Evolutionary conservation across 2,888 invertebrate genomes (phyloP), one percentile per base, ranked within the genome.

Genomic region (Polydesmus complanatus): DNA sequence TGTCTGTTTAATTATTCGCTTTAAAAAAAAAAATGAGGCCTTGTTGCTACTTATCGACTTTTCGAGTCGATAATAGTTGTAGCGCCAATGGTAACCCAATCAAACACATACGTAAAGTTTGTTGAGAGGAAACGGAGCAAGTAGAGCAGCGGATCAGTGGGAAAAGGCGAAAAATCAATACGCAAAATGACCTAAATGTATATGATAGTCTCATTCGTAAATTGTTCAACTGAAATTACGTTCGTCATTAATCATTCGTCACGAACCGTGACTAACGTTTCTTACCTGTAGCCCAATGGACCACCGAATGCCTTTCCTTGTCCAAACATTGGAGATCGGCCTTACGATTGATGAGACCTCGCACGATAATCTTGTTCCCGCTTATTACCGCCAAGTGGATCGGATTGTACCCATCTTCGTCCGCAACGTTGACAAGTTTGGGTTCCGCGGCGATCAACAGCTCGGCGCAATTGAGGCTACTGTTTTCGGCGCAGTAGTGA

Each of bases 241-340:
- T n/a, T n/a, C n/a, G n/a, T n/a, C n/a, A n/a, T n/a, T n/a, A n/a
- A n/a, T n/a, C 37, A 37, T 37, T 14, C 37, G 5, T 37, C 37
- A 37, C 37, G 14, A 37, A 37, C 37, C 5, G n/a, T n/a, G n/a
- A n/a, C n/a, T n/a, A n/a, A n/a, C n/a, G n/a, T n/a, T n/a, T n/a
- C n/a, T n/a, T n/a, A 94, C 95, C 96, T 66, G 95, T 93, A 21
- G 97, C 95, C 97, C 97, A 98, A 74, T 98, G 97, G 11, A 96
- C 86, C 54, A 91, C 88, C 1, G 94, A 91, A 73, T 97, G 97
- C 63, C 88, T 86, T 73, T 97, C 96, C 69, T 88, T 84, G 74
- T 98, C 97, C 66, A 88, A 81, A 54, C 89, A 86, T 73, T 88
- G 86, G 65, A 95, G 84, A 71, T 94, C 87, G 8, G 94, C 94